Evolutionary conservation across 2,888 invertebrate genomes (phyloP).

Genomic region (Ennomos erosarius): DNA sequence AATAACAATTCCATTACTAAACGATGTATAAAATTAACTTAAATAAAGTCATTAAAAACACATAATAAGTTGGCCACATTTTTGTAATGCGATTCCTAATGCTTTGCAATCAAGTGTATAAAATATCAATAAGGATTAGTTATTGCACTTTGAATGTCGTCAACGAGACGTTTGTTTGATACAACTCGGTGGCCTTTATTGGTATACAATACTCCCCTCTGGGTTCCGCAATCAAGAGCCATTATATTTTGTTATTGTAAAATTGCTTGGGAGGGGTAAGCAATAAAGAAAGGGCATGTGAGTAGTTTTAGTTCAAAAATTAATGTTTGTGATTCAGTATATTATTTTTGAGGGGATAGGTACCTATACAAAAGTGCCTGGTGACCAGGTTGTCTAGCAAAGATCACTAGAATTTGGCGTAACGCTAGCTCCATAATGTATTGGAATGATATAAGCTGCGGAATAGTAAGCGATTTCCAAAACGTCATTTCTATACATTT

Average conservation of each 20-base stretch:
- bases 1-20: neutral
- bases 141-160: conserved; percentile 4
- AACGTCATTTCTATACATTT: too few species aligned
- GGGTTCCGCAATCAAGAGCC: conserved; percentile 3
- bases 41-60: conserved; percentile 18
- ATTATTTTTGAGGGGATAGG: too few species aligned
- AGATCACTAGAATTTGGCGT: too few species aligned
- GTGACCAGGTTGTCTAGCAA: too few species aligned
- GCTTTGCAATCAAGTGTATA: conserved; percentile 7
- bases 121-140: conserved; percentile 4
- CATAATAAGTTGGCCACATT: neutral
- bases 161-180: neutral
- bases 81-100: conserved; percentile 8
- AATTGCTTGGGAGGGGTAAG: conserved; percentile 1
- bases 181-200: conserved; percentile 6
- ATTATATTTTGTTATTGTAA: conserved; percentile 12
- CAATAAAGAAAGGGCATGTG: neutral
- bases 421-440: too few species aligned
- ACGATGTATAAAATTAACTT: conserved; percentile 8
- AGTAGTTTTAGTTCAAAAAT: neutral
- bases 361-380: too few species aligned
- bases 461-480: too few species aligned
- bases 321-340: neutral
- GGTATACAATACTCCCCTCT: conserved; percentile 7
- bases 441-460: too few species aligned